Evolutionary conservation across 1,140 invertebrate genomes (phyloP).

Genomic region (Luehdorfia chinensis): DNA sequence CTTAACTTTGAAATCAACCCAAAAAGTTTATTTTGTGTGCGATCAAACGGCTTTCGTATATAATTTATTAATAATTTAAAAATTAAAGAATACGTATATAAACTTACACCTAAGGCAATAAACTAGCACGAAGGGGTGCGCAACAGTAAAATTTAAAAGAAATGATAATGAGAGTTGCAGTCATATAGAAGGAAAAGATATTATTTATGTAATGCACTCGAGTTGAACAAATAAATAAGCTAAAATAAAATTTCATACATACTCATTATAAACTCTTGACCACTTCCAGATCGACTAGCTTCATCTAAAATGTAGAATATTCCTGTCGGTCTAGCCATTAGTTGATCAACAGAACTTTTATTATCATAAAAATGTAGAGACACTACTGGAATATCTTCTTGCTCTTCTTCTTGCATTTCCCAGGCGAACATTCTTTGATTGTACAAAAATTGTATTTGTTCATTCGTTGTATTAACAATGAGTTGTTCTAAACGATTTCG

Average conservation of each 20-base stretch:
- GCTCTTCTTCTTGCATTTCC: conserved; percentile 93
- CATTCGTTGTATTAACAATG: conserved; percentile 92
- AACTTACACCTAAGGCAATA: no score
- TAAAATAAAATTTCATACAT: conserved; percentile 25
- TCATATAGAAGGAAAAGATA: no score
- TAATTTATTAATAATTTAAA: no score
- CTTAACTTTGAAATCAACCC: no score
- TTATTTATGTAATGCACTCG: no score
- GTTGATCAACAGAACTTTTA: conserved; percentile 89
- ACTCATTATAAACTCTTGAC: conserved; percentile 77
- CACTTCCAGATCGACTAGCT: conserved; percentile 84
- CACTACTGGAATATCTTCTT: conserved; percentile 87
- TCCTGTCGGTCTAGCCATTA: conserved; percentile 90
- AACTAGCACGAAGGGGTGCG: no score
- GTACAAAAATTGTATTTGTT: conserved; percentile 93
- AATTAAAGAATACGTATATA: no score
- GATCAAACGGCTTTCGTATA: no score
- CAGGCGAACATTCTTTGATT: conserved; percentile 92
- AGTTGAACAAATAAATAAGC: no score
- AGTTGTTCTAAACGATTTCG: conserved; percentile 92
- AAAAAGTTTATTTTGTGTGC: no score
- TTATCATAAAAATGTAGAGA: conserved; percentile 91
- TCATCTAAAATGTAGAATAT: conserved; percentile 93
- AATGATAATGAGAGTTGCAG: no score
- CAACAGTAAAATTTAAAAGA: no score